Evolutionary conservation across 2,888 invertebrate genomes (phyloP), one percentile per base, ranked within the genome.

Genomic region (Cataglyphis livida): DNA sequence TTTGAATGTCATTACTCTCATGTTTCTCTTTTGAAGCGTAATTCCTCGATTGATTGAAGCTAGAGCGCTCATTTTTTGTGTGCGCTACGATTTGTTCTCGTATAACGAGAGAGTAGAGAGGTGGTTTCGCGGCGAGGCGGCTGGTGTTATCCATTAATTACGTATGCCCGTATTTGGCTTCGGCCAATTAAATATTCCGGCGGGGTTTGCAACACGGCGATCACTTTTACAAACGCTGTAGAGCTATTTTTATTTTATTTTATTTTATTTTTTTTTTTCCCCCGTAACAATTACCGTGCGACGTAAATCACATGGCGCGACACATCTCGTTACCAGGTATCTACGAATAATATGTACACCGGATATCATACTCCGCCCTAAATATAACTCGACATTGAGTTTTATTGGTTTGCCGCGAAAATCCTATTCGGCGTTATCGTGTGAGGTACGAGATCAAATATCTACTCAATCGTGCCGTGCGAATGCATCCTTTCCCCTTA

Each of bases 81-180:
- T 32, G 32, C 74, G 38, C 21, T 44, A 21, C 74, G 62, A 75
- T 75, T 75, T 64, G 48, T 62, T 75, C 21, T 74, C 74, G 61
- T 62, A 32, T 51, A 62, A 75, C 35, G 74, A 75, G 35, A 75
- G 25, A 59, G 48, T 6, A n/a, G 64, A 25, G 64, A 21, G 35
- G 64, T 35, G 62, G 62, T 75, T 64, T 75, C 48, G 64, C 48
- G 64, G 74, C 5, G 48, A 75, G n/a, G 35, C 28, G 25, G 35
- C 48, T 44, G 18, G 48, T 32, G 48, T 64, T 75, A 64, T 75
- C 74, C 74, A 75, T 75, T 75, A 75, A 75, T 75, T 75, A 75
- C 25, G 64, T 51, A 64, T 62, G 35, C 74, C 48, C 64, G 74
- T 64, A 75, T 75, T 62, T 62, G 48, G 62, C 48, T 74, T 62